These are phyloP conservation scores for Troides oblongomaculatus DNA, from an alignment of 2,888 invertebrate species.

Conservation along the genomic window DNA sequence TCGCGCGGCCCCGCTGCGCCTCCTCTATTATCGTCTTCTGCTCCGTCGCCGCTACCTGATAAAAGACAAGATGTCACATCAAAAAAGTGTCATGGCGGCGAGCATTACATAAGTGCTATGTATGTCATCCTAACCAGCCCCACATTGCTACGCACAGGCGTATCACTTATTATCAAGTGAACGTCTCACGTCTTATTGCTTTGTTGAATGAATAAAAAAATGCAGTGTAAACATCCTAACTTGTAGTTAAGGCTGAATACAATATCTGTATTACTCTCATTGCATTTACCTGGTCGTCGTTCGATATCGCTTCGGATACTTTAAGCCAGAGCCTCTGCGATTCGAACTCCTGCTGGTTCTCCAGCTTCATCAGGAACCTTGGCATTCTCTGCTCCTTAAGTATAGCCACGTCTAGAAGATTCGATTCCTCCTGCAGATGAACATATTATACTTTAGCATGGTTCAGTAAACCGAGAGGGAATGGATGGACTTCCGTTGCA, in stretches of 20 bases:
- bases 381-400: slow-evolving; percentile 86
- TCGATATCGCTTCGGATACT: slow-evolving; percentile 90
- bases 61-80: neutral
- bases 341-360: slow-evolving; percentile 88
- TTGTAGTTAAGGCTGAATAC: too few relatives aligned
- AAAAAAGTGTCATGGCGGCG: neutral
- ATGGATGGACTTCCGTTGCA: too few relatives aligned
- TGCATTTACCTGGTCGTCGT: slow-evolving; percentile 85
- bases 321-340: slow-evolving; percentile 93
- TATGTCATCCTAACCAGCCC: too few relatives aligned
- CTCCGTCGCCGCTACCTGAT: slow-evolving; percentile 84
- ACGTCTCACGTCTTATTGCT: too few relatives aligned
- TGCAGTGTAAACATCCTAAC: too few relatives aligned
- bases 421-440: slow-evolving; percentile 79
- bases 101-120: too few relatives aligned
- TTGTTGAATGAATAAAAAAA: too few relatives aligned
- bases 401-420: slow-evolving; percentile 87
- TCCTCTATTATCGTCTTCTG: slow-evolving; percentile 95
- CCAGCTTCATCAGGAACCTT: slow-evolving; percentile 88
- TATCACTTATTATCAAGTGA: too few relatives aligned
- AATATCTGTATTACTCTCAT: too few relatives aligned
- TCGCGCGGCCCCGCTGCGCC: slow-evolving; percentile 87
- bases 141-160: too few relatives aligned
- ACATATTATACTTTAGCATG: too few relatives aligned
- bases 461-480: too few relatives aligned